phyloP scores from a whole-genome alignment of 2,888 invertebrate genomes.

The Entomobrya proxima region DNA sequence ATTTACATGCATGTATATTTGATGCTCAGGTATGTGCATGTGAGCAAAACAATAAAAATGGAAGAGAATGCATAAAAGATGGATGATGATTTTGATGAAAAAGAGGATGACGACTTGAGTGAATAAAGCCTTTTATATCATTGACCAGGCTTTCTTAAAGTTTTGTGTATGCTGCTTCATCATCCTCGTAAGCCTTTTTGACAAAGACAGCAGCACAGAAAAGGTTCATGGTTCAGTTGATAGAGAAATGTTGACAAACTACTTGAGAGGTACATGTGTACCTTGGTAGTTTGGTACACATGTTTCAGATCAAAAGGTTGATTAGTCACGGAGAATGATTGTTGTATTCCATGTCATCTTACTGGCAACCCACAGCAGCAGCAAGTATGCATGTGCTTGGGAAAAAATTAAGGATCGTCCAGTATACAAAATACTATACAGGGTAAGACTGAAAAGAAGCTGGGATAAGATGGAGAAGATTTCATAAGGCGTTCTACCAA shows the following conservation, averaged over 20 bases:
- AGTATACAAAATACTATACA: too few species aligned
- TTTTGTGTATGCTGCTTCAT: not conserved
- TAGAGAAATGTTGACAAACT: conserved; percentile 66
- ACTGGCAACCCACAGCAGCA: not conserved
- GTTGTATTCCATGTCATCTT: conserved; percentile 57
- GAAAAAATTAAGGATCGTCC: not conserved
- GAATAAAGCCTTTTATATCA: not conserved
- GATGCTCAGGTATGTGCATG: too few species aligned
- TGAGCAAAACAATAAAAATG: too few species aligned
- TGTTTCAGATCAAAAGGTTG: conserved; percentile 69
- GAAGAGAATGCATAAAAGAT: too few species aligned
- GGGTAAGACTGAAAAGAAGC: too few species aligned
- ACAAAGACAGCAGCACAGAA: not conserved
- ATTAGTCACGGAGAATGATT: conserved; percentile 59
- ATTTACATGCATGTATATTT: too few species aligned
- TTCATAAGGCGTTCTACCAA: too few species aligned
- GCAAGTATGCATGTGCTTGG: not conserved
- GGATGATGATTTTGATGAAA: not conserved
- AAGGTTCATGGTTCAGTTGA: conserved; percentile 40
- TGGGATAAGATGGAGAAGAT: too few species aligned
- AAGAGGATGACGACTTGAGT: not conserved
- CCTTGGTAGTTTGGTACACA: conserved; percentile 66
- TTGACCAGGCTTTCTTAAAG: too few species aligned
- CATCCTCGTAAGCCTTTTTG: not conserved
- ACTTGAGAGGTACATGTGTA: conserved; percentile 69